Evolutionary conservation across 2,113 vertebrate species (phyloP), one percentile per base, ranked within the genome.

Genomic region (Microtus pennsylvanicus): DNA sequence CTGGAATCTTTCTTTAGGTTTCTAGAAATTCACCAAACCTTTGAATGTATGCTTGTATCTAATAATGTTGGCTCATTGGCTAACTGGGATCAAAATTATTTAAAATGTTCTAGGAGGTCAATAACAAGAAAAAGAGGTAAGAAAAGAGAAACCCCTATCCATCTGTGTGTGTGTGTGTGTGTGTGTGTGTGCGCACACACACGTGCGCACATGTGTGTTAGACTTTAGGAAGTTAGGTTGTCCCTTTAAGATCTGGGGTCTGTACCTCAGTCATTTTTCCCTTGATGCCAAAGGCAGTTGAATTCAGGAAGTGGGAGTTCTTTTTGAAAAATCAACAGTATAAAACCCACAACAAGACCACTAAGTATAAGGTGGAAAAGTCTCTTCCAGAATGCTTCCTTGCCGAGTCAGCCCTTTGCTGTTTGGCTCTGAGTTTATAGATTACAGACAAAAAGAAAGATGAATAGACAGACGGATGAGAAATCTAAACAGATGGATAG

Each of bases 221-320:
- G 35, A 38, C 7, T 26, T 38, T 42, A 61, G 22, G 7, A 82
- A 81, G 35, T 81, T 38, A 38, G 11, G 52, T 61, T 14, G 24
- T 13, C 33, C 17, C 24, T 65, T 85, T 65, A 26, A 65, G 58
- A 38, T 14, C 3, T 30, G 22, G 80, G 13, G 22, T 47, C 33
- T 63, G 0, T 42, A 28, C 5, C 7, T 13, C 6, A 6, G 9
- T 35, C 30, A 3, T 81, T 1, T 12, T 21, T 67, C 0, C 12
- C 26, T 38, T 30, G 24, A 28, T 69, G 58, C 9, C 5, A 33
- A 12, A 3, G 1, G 19, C 10, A n/a, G 13, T 17, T 28, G 82
- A n/a, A 33, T 38, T 42, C 16, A 26, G 24, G 38, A 52, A 26
- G n/a, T 0, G 1, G 5, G 11, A 26, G 14, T 35, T n/a, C 67